phyloP scores from a whole-genome alignment of 2,113 vertebrate genomes.

The Vidua macroura region DNA sequence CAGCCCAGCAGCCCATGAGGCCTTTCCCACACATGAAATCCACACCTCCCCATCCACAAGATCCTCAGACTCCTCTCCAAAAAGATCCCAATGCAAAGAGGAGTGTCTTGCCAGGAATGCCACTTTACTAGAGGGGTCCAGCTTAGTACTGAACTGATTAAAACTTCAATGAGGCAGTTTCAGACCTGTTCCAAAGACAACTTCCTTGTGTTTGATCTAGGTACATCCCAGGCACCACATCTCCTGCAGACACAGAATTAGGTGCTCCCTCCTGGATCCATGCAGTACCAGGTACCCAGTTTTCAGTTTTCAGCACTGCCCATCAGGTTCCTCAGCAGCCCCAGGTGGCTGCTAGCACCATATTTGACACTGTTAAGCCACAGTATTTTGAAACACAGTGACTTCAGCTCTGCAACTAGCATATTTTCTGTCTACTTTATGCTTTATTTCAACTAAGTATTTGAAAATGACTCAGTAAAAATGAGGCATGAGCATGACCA shows the following conservation, averaged over 20 bases:
- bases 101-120: not conserved
- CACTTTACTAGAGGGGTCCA: not conserved
- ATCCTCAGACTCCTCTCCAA: not conserved
- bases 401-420: conserved; percentile 39
- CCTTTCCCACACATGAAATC: not conserved
- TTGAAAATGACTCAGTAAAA: conserved; percentile 64
- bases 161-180: not conserved
- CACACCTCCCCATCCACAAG: not conserved
- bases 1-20: not conserved
- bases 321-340: not conserved
- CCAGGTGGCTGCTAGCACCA: not conserved
- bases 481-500: conserved; percentile 50
- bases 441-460: conserved; percentile 46
- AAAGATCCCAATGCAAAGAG: not conserved
- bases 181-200: not conserved
- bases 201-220: not conserved
- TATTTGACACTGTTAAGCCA: conserved; percentile 19
- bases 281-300: fast-evolving
- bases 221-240: not conserved
- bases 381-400: conserved; percentile 46
- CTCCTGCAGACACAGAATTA: not conserved
- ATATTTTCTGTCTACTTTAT: conserved; percentile 39
- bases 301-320: not conserved
- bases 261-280: not conserved
- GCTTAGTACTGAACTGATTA: not conserved